phyloP scores from a whole-genome alignment of 2,888 invertebrate species.

The Chrysolina americana region DNA sequence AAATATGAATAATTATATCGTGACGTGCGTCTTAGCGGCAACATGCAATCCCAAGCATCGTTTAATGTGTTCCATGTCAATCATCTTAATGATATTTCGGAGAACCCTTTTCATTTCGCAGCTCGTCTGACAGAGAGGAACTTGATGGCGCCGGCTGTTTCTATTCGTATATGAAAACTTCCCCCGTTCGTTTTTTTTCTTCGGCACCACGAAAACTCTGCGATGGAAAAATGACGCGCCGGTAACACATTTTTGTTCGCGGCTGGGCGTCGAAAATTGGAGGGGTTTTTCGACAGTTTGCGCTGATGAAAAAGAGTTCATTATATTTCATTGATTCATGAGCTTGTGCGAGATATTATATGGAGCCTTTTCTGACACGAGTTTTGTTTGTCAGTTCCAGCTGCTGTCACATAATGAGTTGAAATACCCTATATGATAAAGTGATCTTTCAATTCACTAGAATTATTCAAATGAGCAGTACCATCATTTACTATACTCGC shows the following conservation, averaged over 20 bases:
- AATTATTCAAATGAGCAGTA: too few relatives aligned
- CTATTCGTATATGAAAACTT: conserved; percentile 55
- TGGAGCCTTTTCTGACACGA: too few relatives aligned
- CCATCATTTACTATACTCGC: too few relatives aligned
- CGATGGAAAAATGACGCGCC: conserved; percentile 20
- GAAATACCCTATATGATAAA: too few relatives aligned
- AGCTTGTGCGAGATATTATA: too few relatives aligned
- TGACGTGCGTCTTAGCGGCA: conserved; percentile 60
- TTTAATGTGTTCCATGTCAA: conserved; percentile 69
- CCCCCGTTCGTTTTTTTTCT: conserved; percentile 44
- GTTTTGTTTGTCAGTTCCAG: too few relatives aligned
- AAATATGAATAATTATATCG: conserved; percentile 67
- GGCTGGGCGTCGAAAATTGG: neutral
- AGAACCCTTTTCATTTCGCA: conserved; percentile 57
- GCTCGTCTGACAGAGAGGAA: conserved; percentile 61
- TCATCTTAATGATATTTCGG: conserved; percentile 69
- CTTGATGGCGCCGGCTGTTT: conserved; percentile 58
- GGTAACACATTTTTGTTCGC: conserved; percentile 14
- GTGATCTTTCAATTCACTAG: too few relatives aligned
- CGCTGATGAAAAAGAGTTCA: too few relatives aligned
- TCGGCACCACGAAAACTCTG: conserved; percentile 40
- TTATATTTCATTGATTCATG: too few relatives aligned
- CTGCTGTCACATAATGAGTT: too few relatives aligned
- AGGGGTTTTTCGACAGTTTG: neutral
- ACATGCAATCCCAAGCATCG: conserved; percentile 68